These are phyloP conservation scores for Boloria selene DNA, from an alignment of 2,888 invertebrate species.

Conservation along the genomic window DNA sequence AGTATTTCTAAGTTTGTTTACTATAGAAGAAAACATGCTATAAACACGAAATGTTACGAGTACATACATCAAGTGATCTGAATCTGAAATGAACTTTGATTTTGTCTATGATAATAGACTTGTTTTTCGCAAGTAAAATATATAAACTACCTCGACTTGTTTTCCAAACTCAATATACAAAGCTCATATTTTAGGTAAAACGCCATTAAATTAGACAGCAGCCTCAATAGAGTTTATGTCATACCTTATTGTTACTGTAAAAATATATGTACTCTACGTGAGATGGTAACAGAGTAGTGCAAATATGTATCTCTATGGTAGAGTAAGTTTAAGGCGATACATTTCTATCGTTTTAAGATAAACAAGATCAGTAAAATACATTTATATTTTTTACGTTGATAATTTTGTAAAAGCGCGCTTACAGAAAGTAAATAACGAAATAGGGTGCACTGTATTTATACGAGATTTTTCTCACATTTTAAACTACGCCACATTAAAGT, in stretches of 20 bases:
- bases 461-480: slow-evolving; percentile 31
- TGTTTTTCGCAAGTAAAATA: slow-evolving; percentile 36
- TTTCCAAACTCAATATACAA: slow-evolving; percentile 37
- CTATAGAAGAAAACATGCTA: background rate
- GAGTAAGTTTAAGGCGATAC: background rate
- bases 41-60: background rate
- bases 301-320: slow-evolving; percentile 2
- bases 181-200: slow-evolving; percentile 27
- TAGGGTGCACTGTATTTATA: slow-evolving; percentile 18
- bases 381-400: slow-evolving; percentile 6
- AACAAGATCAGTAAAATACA: slow-evolving; percentile 4
- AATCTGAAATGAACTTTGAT: slow-evolving; percentile 29
- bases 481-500: slow-evolving; percentile 30
- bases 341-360: slow-evolving; percentile 3
- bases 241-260: slow-evolving; percentile 23
- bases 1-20: background rate
- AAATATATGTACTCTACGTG: slow-evolving; percentile 21
- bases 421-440: slow-evolving; percentile 21
- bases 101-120: slow-evolving; percentile 32
- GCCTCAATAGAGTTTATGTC: slow-evolving; percentile 17
- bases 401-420: background rate
- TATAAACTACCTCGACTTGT: slow-evolving; percentile 35
- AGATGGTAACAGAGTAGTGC: background rate
- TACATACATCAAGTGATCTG: slow-evolving; percentile 4
- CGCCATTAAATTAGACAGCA: slow-evolving; percentile 25